A percentile compares a stretch with the other conserved stretches of the same genome.
Conservation (phyloP, 2,113 vertebrate genomes). For the Notechis scutatus region DNA sequence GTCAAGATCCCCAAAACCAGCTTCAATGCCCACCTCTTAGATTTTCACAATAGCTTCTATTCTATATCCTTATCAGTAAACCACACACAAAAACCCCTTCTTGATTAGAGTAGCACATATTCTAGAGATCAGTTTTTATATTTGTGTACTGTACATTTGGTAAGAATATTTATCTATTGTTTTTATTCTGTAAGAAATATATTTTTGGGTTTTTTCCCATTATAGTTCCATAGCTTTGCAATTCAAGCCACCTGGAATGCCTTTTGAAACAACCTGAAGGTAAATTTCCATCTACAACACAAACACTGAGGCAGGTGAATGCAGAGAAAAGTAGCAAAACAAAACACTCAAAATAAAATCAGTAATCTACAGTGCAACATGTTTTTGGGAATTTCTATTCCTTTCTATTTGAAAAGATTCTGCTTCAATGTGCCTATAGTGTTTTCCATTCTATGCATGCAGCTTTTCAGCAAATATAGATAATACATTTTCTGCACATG, state of each 20-base stretch:
- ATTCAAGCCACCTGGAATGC: constrained; percentile 57
- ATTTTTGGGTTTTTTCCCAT: not conserved
- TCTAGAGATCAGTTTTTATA: not conserved
- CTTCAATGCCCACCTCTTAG: not conserved
- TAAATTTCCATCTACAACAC: constrained; percentile 60
- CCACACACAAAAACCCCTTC: not conserved
- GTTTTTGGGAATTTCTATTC: not conserved
- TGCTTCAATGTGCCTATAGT: not conserved
- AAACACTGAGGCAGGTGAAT: constrained; percentile 77
- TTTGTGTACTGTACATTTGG: not conserved
- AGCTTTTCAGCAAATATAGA: not conserved
- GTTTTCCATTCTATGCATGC: not conserved
- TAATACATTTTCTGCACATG: not conserved
- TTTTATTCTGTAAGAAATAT: not conserved
- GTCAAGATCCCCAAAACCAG: no score
- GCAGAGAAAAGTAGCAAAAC: not conserved
- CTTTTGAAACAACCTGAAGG: constrained; percentile 68
- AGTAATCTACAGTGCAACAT: not conserved
- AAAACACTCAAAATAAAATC: not conserved
- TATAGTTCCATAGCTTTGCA: not conserved
- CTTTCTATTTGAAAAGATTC: not conserved
- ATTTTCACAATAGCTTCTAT: not conserved
- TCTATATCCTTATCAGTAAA: not conserved
- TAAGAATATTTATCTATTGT: not conserved
- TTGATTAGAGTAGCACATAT: not conserved